Percentiles rank a stretch among this genome's conserved stretches.
These are phyloP conservation scores for Poecile atricapillus DNA, from an alignment of 2,113 vertebrate genomes.

Conservation along the genomic window DNA sequence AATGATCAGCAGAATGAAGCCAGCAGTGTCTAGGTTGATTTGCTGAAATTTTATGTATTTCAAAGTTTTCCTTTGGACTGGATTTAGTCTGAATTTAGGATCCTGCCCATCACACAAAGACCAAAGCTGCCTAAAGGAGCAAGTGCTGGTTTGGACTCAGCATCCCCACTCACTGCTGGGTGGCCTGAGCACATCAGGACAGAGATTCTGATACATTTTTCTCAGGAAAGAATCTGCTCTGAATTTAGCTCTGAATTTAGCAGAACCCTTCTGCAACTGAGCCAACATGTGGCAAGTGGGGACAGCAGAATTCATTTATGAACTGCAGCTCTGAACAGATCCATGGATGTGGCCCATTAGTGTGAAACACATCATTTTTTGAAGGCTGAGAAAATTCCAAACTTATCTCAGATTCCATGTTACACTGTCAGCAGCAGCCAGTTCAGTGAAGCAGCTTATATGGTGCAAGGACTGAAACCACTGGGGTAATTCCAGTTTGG, in stretches of 20 bases:
- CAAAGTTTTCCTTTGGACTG: neutral
- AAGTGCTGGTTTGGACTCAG: neutral
- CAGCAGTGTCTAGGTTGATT: neutral
- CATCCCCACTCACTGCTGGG: neutral
- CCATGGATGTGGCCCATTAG: neutral
- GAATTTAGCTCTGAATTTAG: neutral
- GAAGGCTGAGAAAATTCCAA: neutral
- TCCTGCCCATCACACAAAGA: neutral
- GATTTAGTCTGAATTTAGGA: neutral
- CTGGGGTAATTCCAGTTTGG: neutral
- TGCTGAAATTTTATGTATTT: neutral
- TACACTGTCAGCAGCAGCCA: neutral
- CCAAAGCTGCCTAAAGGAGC: neutral
- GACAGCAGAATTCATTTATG: neutral
- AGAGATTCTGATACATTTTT: neutral
- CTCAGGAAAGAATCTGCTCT: neutral
- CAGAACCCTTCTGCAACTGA: neutral
- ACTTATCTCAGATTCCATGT: neutral
- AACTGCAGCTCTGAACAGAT: neutral
- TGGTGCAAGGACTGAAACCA: neutral
- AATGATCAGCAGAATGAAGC: neutral
- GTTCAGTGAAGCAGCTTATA: neutral
- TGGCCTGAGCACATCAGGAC: neutral
- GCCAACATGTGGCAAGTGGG: neutral
- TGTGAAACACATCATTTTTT: neutral